A percentile compares a stretch with the other conserved stretches of the same genome.
These are phyloP conservation scores for Molothrus ater DNA, from an alignment of 2,797 vertebrate genomes.

Conservation along the genomic window DNA sequence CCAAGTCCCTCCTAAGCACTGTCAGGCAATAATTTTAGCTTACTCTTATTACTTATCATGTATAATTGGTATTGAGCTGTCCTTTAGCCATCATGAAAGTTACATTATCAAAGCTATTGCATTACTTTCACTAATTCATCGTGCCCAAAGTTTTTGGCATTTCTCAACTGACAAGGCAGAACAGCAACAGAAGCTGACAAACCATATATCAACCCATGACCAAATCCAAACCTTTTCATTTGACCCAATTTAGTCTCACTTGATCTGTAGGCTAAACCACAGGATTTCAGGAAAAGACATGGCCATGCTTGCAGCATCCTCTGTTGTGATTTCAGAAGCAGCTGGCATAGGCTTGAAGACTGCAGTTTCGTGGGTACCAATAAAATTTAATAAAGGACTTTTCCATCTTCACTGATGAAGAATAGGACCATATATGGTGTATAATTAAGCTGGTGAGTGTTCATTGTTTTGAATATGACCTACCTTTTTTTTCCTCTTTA, in stretches of 20 bases:
- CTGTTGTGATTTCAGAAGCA: constrained; percentile 15
- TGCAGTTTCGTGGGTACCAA: constrained; percentile 49
- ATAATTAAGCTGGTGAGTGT: constrained; percentile 51
- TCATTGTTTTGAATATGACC: constrained; percentile 58
- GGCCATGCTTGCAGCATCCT: neutral
- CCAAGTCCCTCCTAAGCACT: constrained; percentile 45
- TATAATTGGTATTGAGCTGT: constrained; percentile 38
- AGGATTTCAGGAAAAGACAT: neutral
- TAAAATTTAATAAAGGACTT: constrained; percentile 34
- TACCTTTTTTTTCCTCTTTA: constrained; percentile 60
- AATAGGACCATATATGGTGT: constrained; percentile 4
- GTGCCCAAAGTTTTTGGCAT: neutral
- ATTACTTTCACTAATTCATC: constrained; percentile 37
- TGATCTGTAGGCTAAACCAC: neutral
- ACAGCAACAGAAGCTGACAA: neutral
- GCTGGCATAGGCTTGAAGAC: neutral
- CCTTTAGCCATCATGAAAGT: constrained; percentile 31
- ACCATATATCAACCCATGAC: neutral
- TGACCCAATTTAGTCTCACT: neutral
- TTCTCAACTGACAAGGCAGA: constrained; percentile 7
- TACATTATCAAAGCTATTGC: constrained; percentile 22
- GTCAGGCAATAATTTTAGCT: constrained; percentile 64
- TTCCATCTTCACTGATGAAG: constrained; percentile 49
- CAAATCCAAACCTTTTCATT: neutral
- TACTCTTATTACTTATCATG: constrained; percentile 10